Conservation (phyloP, 2,113 vertebrate species). For the Oophaga pumilio region DNA sequence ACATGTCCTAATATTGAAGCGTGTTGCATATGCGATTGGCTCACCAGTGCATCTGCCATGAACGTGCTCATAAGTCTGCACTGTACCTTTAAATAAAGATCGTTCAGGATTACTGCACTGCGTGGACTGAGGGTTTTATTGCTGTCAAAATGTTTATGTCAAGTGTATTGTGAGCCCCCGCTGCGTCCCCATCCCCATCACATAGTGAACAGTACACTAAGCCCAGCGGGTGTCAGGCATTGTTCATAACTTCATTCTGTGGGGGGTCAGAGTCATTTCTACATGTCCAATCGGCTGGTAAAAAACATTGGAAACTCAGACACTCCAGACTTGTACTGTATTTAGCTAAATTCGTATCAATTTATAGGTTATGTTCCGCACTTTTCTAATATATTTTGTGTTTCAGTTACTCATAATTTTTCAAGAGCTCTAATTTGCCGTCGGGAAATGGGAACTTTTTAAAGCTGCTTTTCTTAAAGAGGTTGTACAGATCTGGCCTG, state of each 20-base stretch:
- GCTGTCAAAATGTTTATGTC: background rate
- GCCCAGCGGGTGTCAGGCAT: slow-evolving; percentile 25
- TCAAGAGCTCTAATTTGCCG: too few species aligned
- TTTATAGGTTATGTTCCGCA: too few species aligned
- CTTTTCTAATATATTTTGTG: too few species aligned
- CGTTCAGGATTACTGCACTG: background rate
- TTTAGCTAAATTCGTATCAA: background rate
- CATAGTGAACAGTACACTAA: background rate
- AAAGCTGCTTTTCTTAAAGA: too few species aligned
- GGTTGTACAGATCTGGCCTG: too few species aligned
- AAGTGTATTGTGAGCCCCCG: background rate
- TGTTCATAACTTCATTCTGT: background rate
- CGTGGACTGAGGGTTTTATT: background rate
- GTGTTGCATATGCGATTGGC: too few species aligned
- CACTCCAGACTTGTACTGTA: background rate
- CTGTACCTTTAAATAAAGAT: background rate
- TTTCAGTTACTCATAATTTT: too few species aligned
- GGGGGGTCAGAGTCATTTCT: slow-evolving; percentile 13
- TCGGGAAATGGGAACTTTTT: too few species aligned
- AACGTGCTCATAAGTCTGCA: background rate
- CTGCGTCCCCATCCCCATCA: background rate
- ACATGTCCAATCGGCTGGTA: background rate
- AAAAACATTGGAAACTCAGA: background rate
- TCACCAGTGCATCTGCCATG: too few species aligned
- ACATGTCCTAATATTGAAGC: too few species aligned